These are phyloP conservation scores for Diplazon laetatorius DNA, from an alignment of 2,888 invertebrate genomes.

Conservation along the genomic window DNA sequence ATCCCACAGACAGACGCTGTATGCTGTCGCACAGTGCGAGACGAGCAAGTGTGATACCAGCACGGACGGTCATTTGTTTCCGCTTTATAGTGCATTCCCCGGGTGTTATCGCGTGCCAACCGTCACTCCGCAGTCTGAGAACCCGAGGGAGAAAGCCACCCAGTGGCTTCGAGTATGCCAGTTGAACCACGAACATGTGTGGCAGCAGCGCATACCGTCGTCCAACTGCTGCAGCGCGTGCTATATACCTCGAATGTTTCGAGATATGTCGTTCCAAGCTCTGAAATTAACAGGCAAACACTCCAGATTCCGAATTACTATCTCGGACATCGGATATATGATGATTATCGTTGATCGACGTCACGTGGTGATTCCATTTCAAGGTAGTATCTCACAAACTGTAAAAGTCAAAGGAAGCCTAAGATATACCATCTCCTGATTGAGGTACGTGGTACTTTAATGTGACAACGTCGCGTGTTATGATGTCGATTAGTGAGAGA, in stretches of 20 bases:
- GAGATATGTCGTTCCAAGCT: neutral
- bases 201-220: constrained; percentile 45
- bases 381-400: too few relatives aligned
- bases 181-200: constrained; percentile 4
- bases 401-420: too few relatives aligned
- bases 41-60: constrained; percentile 69
- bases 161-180: constrained; percentile 22
- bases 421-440: too few relatives aligned
- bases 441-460: too few relatives aligned
- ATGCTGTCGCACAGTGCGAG: constrained; percentile 62
- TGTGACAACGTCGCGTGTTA: too few relatives aligned
- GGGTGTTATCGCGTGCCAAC: constrained; percentile 67
- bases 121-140: constrained; percentile 41
- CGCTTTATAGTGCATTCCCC: constrained; percentile 66
- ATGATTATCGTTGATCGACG: neutral
- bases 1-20: constrained; percentile 49
- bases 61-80: constrained; percentile 71
- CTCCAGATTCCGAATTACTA: constrained; percentile 5
- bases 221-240: constrained; percentile 57
- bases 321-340: constrained; percentile 16
- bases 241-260: constrained; percentile 42
- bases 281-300: constrained; percentile 18
- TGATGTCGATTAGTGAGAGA: too few relatives aligned
- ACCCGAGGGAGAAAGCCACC: constrained; percentile 38
- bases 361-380: too few relatives aligned